Conservation (phyloP, 2,113 vertebrate genomes). For the Hippocampus zosterae region DNA sequence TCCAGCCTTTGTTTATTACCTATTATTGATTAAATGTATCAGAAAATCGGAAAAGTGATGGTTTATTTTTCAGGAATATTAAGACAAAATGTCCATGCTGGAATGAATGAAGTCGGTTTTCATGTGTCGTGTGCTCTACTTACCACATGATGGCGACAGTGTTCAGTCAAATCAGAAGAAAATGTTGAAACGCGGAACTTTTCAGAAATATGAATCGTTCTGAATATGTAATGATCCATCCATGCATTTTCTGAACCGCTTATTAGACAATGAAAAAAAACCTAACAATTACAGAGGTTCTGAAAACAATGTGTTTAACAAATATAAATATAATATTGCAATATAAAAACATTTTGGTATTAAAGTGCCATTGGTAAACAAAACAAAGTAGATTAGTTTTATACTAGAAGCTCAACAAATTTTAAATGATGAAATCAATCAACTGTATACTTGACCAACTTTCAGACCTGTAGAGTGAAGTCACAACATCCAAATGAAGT, state of each 20-base stretch:
- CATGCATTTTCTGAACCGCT: too few relatives aligned
- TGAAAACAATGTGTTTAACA: neutral
- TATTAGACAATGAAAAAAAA: neutral
- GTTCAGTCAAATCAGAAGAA: constrained; percentile 3
- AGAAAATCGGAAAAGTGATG: too few relatives aligned
- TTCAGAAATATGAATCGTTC: neutral
- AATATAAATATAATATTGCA: too few relatives aligned
- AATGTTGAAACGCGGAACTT: neutral
- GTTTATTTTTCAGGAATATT: too few relatives aligned
- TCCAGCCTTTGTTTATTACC: too few relatives aligned
- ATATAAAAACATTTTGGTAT: too few relatives aligned
- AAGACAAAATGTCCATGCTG: too few relatives aligned
- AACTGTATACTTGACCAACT: neutral
- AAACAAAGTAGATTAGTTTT: neutral
- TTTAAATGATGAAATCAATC: neutral
- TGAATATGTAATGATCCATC: neutral
- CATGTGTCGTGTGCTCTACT: neutral
- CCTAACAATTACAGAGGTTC: neutral
- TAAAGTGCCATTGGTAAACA: neutral
- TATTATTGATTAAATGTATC: too few relatives aligned
- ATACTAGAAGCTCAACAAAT: neutral
- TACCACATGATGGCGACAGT: constrained; percentile 41
- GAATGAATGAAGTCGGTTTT: too few relatives aligned
- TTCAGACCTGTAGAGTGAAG: neutral
- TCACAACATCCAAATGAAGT: neutral